Conservation (phyloP, 2,797 vertebrate genomes). For the Bradypodion ventrale region DNA sequence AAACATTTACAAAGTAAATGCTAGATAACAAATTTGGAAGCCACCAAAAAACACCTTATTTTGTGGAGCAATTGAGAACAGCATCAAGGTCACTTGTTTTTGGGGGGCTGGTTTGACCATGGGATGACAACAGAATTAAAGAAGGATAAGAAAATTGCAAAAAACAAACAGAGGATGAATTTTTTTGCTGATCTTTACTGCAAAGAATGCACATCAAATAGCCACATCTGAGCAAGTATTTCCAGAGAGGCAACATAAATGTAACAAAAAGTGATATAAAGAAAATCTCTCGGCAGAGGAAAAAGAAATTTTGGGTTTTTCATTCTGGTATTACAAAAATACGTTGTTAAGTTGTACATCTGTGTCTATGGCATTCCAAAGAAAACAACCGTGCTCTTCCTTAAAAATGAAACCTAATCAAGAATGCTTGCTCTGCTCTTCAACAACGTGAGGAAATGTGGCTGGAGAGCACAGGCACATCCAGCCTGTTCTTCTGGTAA, state of each 20-base stretch:
- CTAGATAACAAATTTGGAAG: too few species aligned
- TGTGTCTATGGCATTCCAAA: background rate
- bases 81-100: too few species aligned
- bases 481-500: background rate
- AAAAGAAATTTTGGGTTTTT: background rate
- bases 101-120: background rate
- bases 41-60: too few species aligned
- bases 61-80: too few species aligned
- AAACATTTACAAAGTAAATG: background rate
- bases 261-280: background rate
- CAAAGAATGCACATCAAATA: background rate
- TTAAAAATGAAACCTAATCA: background rate
- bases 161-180: background rate
- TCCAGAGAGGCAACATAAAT: background rate
- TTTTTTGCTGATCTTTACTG: background rate
- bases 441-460: background rate
- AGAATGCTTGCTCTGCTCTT: background rate
- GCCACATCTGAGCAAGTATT: background rate
- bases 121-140: background rate
- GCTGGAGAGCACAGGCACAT: background rate
- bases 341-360: background rate
- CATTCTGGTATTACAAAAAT: background rate
- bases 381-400: background rate
- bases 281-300: background rate
- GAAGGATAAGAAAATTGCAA: background rate